These are phyloP conservation scores for Octodon degus DNA, from an alignment of 2,113 vertebrate species.

Conservation along the genomic window DNA sequence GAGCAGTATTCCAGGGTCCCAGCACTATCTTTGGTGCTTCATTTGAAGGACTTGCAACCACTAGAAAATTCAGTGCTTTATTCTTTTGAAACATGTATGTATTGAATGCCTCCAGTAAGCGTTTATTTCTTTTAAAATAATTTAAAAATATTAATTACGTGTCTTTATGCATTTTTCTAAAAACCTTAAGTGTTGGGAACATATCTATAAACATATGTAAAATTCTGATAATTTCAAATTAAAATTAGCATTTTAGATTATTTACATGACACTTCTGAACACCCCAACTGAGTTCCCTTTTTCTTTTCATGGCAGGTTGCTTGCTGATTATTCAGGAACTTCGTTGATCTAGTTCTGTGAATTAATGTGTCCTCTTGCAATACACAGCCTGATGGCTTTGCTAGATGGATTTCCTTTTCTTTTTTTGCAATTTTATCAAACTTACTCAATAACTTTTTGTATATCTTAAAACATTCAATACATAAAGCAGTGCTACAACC, in stretches of 20 bases:
- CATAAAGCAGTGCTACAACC: too few species aligned
- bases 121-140: background rate
- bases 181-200: background rate
- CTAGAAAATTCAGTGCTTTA: background rate
- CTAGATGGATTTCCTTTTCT: background rate
- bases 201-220: background rate
- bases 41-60: background rate
- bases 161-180: background rate
- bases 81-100: background rate
- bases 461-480: too few species aligned
- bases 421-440: background rate
- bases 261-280: background rate
- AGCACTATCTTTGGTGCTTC: background rate
- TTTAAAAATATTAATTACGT: background rate
- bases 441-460: too few species aligned
- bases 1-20: background rate
- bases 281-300: background rate
- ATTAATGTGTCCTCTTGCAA: background rate
- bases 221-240: background rate
- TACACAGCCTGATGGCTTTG: background rate
- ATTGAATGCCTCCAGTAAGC: background rate
- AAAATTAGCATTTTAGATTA: background rate
- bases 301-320: background rate
- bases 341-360: background rate
- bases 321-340: background rate